Conservation (phyloP, 2,888 invertebrate genomes). For the Eulithis testata region DNA sequence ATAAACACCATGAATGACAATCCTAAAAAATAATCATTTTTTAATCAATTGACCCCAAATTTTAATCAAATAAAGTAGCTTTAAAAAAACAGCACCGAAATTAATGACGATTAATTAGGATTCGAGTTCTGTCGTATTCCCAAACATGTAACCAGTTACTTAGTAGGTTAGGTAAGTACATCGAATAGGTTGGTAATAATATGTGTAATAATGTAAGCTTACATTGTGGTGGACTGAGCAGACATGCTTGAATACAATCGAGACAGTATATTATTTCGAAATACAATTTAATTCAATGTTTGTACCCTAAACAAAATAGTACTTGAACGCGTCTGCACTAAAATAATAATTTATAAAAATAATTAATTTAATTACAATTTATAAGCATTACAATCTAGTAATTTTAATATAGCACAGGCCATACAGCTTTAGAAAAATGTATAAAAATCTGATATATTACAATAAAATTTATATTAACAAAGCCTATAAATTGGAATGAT, state of each 20-base stretch:
- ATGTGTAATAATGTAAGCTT: no score
- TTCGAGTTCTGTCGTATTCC: no score
- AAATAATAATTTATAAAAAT: conserved; percentile 32
- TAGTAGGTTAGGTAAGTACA: no score
- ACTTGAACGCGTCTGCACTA: conserved; percentile 34
- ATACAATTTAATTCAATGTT: conserved; percentile 5
- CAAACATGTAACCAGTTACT: no score
- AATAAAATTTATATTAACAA: conserved; percentile 34
- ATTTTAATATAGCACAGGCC: conserved; percentile 37
- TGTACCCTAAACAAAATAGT: conserved; percentile 15
- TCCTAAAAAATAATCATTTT: no score
- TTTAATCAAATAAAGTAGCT: no score
- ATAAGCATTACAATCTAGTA: conserved; percentile 33
- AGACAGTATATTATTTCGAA: not conserved
- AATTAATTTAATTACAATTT: conserved; percentile 38
- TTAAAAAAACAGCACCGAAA: no score
- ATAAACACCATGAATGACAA: no score
- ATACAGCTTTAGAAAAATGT: conserved; percentile 35
- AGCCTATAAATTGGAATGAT: conserved; percentile 42
- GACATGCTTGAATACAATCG: not conserved
- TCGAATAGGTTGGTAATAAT: no score
- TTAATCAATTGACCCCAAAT: no score
- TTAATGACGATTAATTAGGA: no score
- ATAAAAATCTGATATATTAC: conserved; percentile 38
- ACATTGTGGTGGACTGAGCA: no score